Percentiles rank a stretch among this genome's conserved stretches.
These are phyloP conservation scores for Coracias cyanogaster DNA, from an alignment of 2,797 vertebrate species.

Conservation along the genomic window DNA sequence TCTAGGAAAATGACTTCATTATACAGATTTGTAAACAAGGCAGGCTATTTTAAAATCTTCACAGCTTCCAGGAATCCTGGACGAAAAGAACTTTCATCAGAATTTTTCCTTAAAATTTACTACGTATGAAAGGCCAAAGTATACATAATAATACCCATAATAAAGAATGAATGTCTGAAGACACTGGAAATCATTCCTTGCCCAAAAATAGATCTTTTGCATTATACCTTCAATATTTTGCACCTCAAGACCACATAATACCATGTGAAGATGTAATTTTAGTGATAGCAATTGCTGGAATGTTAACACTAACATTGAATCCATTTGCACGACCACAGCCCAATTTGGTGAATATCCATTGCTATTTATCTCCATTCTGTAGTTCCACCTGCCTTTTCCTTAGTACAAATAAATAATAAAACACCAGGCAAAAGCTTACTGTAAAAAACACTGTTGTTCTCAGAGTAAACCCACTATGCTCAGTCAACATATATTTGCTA, in stretches of 20 bases:
- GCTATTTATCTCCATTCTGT: slow-evolving; percentile 71
- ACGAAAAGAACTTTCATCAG: not conserved
- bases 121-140: not conserved
- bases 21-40: not conserved
- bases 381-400: slow-evolving; percentile 73
- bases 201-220: not conserved
- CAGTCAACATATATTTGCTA: slow-evolving; percentile 49
- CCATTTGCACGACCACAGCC: slow-evolving; percentile 69
- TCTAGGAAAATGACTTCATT: not conserved
- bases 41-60: not conserved
- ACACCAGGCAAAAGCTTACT: slow-evolving; percentile 77
- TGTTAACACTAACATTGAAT: slow-evolving; percentile 56
- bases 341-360: slow-evolving; percentile 49
- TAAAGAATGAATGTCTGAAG: not conserved
- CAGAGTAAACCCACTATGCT: slow-evolving; percentile 59
- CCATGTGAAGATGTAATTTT: not conserved
- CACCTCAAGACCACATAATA: not conserved
- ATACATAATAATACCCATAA: not conserved
- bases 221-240: slow-evolving; percentile 1
- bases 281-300: slow-evolving; percentile 50
- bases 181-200: not conserved
- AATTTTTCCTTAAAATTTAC: not conserved
- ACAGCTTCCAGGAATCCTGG: not conserved
- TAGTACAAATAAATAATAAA: slow-evolving; percentile 79
- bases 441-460: slow-evolving; percentile 73